Evolutionary conservation across 2,113 vertebrate species (phyloP), one percentile per base, ranked within the genome.

Genomic region (Xiphias gladius): DNA sequence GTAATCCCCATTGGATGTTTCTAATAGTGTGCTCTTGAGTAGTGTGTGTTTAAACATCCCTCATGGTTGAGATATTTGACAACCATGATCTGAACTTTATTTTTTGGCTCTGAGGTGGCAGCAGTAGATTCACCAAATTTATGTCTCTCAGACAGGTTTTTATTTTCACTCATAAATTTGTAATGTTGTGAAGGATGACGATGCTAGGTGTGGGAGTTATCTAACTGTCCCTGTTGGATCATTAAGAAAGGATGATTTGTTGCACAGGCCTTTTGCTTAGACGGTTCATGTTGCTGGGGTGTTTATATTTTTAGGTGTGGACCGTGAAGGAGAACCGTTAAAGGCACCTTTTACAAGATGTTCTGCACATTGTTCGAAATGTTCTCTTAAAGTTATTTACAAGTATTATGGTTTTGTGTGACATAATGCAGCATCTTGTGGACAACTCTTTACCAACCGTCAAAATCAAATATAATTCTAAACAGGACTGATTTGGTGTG

Each of bases 151-250:
- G 63, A 68, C 83, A 70, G 35, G 16, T 73, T 83, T 85, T 79
- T 81, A 79, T 82, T 90, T 81, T 83, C 69, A 12, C 52, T 73
- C 76, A 70, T 83, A 79, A 73, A 86, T 90, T 70, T 77, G 48
- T 71, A 75, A 80, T 86, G 75, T 58, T 80, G 79, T 85, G 70
- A 90, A 73, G 79, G 84, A 84, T 70, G 81, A 82, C 68, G 68
- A 73, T 69, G 68, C 30, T 39, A 24, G 22, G 61, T 67, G 67
- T 59, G 30, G 74, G 63, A 89, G 73, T 67, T 81, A 39, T 72
- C 28, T 57, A 69, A 39, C 62, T 30, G 55, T 89, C 76, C 75
- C 83, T 43, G 68, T n/a, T 59, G 66, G 61, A 73, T 65, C 76
- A 55, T 84, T n/a, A n/a, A n/a, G 81, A 80, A 86, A 67, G 35